Percentiles rank a stretch among this genome's conserved stretches.
phyloP scores from a whole-genome alignment of 1,140 invertebrate species.

The Ephestia elutella region DNA sequence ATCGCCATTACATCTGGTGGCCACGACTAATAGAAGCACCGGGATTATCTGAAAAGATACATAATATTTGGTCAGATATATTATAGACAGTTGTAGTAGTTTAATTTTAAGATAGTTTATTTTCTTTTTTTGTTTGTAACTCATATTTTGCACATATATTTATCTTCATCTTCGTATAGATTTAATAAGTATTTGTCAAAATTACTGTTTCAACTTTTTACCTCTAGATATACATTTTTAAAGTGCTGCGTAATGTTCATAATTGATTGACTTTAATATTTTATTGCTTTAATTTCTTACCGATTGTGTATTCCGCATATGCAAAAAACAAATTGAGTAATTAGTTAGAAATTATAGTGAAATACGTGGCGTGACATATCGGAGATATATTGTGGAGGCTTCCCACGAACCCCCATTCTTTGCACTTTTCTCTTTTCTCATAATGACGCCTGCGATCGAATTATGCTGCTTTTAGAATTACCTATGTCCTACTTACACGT shows the following conservation, averaged over 20 bases:
- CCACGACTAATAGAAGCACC: conserved; percentile 37
- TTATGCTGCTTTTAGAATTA: conserved; percentile 33
- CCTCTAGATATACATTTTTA: too few relatives aligned
- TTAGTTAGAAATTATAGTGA: conserved; percentile 63
- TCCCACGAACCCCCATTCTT: conserved; percentile 63
- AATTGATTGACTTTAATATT: too few relatives aligned
- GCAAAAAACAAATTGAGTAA: conserved; percentile 24
- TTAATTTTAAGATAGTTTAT: too few relatives aligned
- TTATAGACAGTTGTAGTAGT: too few relatives aligned
- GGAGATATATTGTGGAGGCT: conserved; percentile 42
- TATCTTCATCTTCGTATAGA: too few relatives aligned
- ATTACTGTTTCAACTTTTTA: too few relatives aligned
- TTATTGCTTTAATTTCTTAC: too few relatives aligned
- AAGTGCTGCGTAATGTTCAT: too few relatives aligned
- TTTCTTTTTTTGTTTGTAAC: too few relatives aligned
- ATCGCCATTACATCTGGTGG: conserved; percentile 36
- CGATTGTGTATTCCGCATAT: too few relatives aligned
- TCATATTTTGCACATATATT: too few relatives aligned
- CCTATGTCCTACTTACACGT: conserved; percentile 5
- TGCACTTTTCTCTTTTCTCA: conserved; percentile 69
- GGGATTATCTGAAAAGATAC: conserved; percentile 47
- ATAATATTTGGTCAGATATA: not conserved
- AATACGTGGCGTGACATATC: conserved; percentile 49
- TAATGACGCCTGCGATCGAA: conserved; percentile 44
- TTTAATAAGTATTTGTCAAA: too few relatives aligned